Conservation (phyloP, 2,888 invertebrate species). For the Odontocolon sp. region DNA sequence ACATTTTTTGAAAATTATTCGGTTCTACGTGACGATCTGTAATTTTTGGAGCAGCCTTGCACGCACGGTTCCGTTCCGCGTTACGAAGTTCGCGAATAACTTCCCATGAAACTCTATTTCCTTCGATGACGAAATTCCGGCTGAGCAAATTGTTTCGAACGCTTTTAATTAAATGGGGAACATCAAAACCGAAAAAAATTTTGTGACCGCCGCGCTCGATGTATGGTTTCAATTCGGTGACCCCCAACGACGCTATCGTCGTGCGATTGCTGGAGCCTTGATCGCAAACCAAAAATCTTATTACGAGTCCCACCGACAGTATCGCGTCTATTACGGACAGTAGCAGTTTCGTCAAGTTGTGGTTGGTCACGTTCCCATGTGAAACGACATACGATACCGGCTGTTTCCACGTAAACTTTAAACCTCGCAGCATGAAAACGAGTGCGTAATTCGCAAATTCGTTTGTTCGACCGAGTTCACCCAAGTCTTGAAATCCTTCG, state of each 20-base stretch:
- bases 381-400: slow-evolving; percentile 63
- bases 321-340: slow-evolving; percentile 50
- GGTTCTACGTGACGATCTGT: slow-evolving; percentile 62
- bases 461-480: slow-evolving; percentile 50
- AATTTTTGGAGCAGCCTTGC: slow-evolving; percentile 62
- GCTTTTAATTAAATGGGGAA: slow-evolving; percentile 60
- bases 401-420: slow-evolving; percentile 64
- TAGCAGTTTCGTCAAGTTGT: slow-evolving; percentile 13
- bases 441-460: slow-evolving; percentile 60
- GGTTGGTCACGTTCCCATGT: slow-evolving; percentile 31
- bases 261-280: slow-evolving; percentile 58
- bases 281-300: slow-evolving; percentile 63
- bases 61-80: slow-evolving; percentile 46
- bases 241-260: slow-evolving; percentile 56
- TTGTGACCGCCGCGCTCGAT: slow-evolving; percentile 49
- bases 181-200: slow-evolving; percentile 62
- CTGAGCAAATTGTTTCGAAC: slow-evolving; percentile 59
- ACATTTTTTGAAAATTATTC: slow-evolving; percentile 62
- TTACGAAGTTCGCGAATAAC: slow-evolving; percentile 55
- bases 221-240: slow-evolving; percentile 57
- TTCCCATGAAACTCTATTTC: slow-evolving; percentile 45
- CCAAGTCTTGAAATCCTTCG: slow-evolving; percentile 65
- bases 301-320: slow-evolving; percentile 52
- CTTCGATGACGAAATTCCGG: slow-evolving; percentile 46
- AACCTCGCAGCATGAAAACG: slow-evolving; percentile 65